Base-by-base conservation (phyloP, 2,888 invertebrate species). In the Melanotus villosus region DNA sequence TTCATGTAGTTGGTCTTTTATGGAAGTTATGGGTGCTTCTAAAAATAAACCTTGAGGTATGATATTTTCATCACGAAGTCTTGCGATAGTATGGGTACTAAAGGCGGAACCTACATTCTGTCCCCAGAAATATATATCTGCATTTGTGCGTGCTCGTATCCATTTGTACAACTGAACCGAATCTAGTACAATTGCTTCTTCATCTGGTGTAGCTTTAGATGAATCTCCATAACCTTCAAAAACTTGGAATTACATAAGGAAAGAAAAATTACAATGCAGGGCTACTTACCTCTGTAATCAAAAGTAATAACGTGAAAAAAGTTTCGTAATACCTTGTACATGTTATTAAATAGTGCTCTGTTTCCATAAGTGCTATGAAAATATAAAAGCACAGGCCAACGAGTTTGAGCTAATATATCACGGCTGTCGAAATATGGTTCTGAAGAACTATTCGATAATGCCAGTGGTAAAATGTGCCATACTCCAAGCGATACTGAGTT, bases 1-100 rank as follows among this genome's bases (percentile, higher is more conserved):
- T n/a, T n/a, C n/a, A n/a, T n/a, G n/a, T n/a, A n/a, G n/a, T n/a
- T n/a, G n/a, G n/a, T 97, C 97, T 2, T 90, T 89, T 72, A 99
- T 88, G 81, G 95, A 97, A 80, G 93, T 97, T 85, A 99, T 98
- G 0, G 98, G 97, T 12, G 97, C 90, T 84, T 99, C 98, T 5
- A 99, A 86, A 67, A 99, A 89, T 0, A 98, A 85, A 0, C 94
- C 97, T 0, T 86, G 84, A 0, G 92, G 91, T 18, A 84, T 83
- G 0, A 88, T 85, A 45, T 85, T 84, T 73, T 86, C 84, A 47
- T 82, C 77, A n/a, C 72, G 69, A 68, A 84, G 77, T 57, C 89
- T 85, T 0, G 91, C 89, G 54, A 94, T 86, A 18, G 93, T 85
- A 75, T 90, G 90, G 0, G 90, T 88, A 0, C 94, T 91, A 0